Evolutionary conservation across 1,140 invertebrate species (phyloP).

Genomic region (Philotrypesis tridentata): DNA sequence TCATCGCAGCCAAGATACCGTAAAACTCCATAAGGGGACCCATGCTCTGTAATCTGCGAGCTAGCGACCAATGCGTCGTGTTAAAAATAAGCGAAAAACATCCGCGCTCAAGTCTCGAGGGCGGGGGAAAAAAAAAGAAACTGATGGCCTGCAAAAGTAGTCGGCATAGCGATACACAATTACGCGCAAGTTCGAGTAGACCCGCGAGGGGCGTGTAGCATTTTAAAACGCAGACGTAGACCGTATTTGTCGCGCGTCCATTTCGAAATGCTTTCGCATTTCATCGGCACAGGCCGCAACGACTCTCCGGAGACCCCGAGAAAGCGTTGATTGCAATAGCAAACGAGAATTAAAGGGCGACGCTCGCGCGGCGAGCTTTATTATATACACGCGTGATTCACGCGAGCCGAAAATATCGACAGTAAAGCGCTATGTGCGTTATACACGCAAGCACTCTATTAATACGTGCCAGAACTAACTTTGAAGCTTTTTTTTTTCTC

Average conservation of each 20-base stretch:
- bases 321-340: conserved; percentile 55
- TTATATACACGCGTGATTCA: conserved; percentile 52
- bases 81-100: conserved; percentile 10
- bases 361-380: conserved; percentile 50
- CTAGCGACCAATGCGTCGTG: background rate
- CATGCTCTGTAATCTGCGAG: background rate
- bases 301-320: conserved; percentile 20
- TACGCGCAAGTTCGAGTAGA: conserved; percentile 21
- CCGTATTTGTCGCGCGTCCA: conserved; percentile 46
- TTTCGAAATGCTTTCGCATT: conserved; percentile 58
- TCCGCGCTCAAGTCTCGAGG: background rate
- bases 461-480: conserved; percentile 30
- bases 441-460: conserved; percentile 18
- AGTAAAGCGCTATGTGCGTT: background rate
- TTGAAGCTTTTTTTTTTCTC: conserved; percentile 22
- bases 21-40: conserved; percentile 32
- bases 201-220: conserved; percentile 19
- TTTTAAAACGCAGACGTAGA: conserved; percentile 55
- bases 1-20: background rate
- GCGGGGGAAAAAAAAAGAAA: conserved; percentile 43
- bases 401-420: conserved; percentile 9
- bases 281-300: conserved; percentile 54
- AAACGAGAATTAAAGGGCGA: conserved; percentile 59
- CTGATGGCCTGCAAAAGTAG: conserved; percentile 26
- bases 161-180: conserved; percentile 21